A percentile compares a stretch with the other conserved stretches of the same genome.
Evolutionary conservation across 2,888 invertebrate genomes (phyloP).

Genomic region (Drosophila demipolita): DNA sequence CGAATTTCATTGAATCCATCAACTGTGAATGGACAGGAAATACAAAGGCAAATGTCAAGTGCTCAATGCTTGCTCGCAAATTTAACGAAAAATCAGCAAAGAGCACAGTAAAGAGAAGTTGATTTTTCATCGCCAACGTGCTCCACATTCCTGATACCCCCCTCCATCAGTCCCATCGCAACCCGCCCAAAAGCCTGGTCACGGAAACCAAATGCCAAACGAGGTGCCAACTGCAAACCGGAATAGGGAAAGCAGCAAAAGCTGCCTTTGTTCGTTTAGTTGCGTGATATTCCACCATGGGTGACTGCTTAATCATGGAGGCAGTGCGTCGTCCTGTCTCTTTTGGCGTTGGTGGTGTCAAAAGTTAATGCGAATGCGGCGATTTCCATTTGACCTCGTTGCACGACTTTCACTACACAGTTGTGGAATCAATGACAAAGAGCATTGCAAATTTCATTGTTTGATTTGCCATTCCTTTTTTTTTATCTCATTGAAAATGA

Average conservation of each 20-base stretch:
- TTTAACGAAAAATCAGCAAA: constrained; percentile 57
- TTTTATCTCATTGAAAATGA: background rate
- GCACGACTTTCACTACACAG: constrained; percentile 50
- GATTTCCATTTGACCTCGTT: constrained; percentile 79
- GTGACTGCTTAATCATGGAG: constrained; percentile 72
- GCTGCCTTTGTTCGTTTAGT: constrained; percentile 72
- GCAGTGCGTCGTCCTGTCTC: background rate
- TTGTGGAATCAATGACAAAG: constrained; percentile 62
- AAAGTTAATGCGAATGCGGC: constrained; percentile 79
- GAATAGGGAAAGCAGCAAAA: constrained; percentile 33
- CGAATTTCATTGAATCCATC: constrained; percentile 20
- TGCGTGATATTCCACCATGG: constrained; percentile 77
- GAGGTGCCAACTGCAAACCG: constrained; percentile 52
- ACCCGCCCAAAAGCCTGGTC: background rate
- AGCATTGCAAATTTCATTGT: constrained; percentile 71
- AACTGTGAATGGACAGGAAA: constrained; percentile 27
- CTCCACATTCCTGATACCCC: constrained; percentile 10
- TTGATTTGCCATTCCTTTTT: constrained; percentile 44
- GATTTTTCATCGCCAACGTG: constrained; percentile 62
- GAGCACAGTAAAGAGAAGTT: constrained; percentile 37
- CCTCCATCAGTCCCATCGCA: too few species aligned
- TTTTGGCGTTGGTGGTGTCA: constrained; percentile 58
- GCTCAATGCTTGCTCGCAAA: constrained; percentile 45
- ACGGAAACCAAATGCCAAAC: constrained; percentile 58
- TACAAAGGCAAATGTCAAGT: constrained; percentile 59